Evolutionary conservation across 2,113 vertebrate species (phyloP).

Genomic region (Ammodytes marinus): DNA sequence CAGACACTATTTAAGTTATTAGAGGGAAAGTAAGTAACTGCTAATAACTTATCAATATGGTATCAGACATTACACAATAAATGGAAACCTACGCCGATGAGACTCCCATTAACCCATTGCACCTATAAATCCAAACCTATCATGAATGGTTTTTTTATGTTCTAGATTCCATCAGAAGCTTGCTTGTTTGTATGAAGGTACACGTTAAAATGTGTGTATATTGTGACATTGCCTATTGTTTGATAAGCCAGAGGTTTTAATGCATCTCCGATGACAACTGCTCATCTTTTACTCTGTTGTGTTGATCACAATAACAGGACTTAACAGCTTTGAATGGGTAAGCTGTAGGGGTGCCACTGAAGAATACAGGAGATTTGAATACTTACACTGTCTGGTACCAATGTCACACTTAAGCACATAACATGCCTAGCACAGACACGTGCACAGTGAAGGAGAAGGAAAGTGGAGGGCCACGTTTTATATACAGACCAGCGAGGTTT

Average conservation of each 20-base stretch:
- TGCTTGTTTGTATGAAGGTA: background rate
- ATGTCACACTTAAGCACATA: conserved; percentile 8
- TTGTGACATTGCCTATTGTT: background rate
- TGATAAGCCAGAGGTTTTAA: background rate
- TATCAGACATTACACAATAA: background rate
- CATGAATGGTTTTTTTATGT: background rate
- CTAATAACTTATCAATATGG: background rate
- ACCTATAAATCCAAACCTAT: background rate
- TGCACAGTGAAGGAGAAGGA: conserved; percentile 1
- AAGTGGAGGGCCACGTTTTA: conserved; percentile 3
- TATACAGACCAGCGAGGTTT: conserved; percentile 19
- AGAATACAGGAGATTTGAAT: conserved; percentile 6
- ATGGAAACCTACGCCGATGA: background rate
- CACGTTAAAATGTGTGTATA: background rate
- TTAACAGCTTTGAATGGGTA: conserved; percentile 6
- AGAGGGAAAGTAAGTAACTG: background rate
- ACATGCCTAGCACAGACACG: conserved; percentile 3
- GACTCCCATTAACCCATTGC: background rate
- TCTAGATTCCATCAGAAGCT: background rate
- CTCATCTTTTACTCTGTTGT: conserved; percentile 11
- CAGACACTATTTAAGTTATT: background rate
- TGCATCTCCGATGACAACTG: background rate
- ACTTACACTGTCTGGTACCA: conserved; percentile 1
- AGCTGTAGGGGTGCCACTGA: conserved; percentile 4
- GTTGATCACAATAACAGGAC: conserved; percentile 15